phyloP scores from a whole-genome alignment of 53 echinoderm and acorn worm species.

The Pentamera pediparva region DNA sequence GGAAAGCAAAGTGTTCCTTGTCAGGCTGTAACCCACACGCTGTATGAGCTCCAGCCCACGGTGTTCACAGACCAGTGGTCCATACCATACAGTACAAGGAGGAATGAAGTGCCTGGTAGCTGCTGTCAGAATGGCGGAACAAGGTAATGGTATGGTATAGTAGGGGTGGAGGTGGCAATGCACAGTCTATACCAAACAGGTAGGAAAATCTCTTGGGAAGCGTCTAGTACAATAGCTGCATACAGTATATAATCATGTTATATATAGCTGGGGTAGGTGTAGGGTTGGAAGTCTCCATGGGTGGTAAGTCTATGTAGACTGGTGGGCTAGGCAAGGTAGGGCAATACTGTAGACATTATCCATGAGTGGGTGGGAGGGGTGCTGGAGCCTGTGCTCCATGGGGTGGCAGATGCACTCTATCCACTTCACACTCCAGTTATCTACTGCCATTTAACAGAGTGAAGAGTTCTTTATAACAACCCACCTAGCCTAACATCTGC shows the following conservation, averaged over 20 bases:
- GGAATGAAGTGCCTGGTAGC: constrained; percentile 88
- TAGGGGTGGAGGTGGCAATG: not conserved
- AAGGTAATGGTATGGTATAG: constrained; percentile 36
- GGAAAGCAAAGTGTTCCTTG: constrained; percentile 13
- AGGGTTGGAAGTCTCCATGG: no score
- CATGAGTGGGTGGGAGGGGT: no score
- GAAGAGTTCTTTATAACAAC: no score
- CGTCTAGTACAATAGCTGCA: constrained; percentile 78
- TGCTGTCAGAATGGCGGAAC: constrained; percentile 68
- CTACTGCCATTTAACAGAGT: not conserved
- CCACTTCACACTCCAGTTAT: not conserved
- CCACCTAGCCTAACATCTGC: not conserved
- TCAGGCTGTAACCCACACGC: not conserved
- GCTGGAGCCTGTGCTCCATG: no score
- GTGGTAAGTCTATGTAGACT: no score
- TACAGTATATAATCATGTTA: constrained; percentile 39
- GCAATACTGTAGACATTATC: no score
- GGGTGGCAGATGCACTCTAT: no score
- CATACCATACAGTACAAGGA: constrained; percentile 96
- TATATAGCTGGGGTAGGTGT: constrained; percentile 72
- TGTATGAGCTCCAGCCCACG: not conserved
- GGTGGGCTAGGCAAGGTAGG: not conserved
- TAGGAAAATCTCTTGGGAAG: constrained; percentile 87
- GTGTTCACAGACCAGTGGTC: constrained; percentile 99
- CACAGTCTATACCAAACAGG: constrained; percentile 85